Conservation (phyloP, 2,888 invertebrate species). For the Cephus runcator region DNA sequence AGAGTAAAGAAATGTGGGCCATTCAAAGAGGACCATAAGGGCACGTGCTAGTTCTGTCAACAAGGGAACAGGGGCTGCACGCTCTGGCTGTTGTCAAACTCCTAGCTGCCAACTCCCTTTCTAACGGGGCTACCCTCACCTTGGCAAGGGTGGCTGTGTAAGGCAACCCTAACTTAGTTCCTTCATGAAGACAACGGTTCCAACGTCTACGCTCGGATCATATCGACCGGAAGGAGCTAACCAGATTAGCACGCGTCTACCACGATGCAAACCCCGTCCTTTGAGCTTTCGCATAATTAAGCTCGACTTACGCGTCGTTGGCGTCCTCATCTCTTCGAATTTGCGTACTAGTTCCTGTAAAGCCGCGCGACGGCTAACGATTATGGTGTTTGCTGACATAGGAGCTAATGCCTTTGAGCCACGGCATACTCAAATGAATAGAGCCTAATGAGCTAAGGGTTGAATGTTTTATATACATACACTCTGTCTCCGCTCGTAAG, state of each 20-base stretch:
- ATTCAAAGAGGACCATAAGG: slow-evolving; percentile 30
- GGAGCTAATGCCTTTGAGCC: background rate
- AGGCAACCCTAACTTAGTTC: background rate
- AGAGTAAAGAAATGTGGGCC: slow-evolving; percentile 30
- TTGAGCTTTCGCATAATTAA: background rate
- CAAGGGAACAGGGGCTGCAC: slow-evolving; percentile 15
- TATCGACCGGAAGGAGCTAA: background rate
- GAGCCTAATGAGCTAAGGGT: background rate
- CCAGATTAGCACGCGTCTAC: background rate
- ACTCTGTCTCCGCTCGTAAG: background rate
- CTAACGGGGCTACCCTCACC: background rate
- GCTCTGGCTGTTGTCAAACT: slow-evolving; percentile 20
- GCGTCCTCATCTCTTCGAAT: background rate
- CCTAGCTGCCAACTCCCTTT: slow-evolving; percentile 22
- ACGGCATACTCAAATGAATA: background rate
- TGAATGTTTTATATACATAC: background rate
- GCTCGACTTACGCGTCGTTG: background rate
- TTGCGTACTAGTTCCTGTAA: background rate
- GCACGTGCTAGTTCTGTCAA: slow-evolving; percentile 27
- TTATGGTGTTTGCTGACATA: background rate
- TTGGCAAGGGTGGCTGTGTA: background rate
- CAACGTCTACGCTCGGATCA: background rate
- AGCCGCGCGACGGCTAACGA: background rate
- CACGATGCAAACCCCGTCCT: background rate
- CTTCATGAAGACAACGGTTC: background rate